Base-by-base conservation (phyloP, 2,797 vertebrate genomes). In the Eptatretus atami region DNA sequence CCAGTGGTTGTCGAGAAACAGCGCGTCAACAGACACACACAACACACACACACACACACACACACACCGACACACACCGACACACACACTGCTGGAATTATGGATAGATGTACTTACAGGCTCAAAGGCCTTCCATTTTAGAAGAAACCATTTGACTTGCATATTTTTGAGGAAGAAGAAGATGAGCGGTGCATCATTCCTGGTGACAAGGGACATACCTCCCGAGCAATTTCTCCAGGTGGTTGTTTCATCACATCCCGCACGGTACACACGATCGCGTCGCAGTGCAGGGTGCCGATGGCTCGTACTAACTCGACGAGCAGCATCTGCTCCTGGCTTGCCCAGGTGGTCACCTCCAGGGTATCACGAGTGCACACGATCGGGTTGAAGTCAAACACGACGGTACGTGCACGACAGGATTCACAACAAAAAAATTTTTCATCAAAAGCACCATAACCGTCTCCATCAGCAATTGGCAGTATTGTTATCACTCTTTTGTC, bases 171-270 rank as follows among this genome's bases (percentile, higher is more conserved):
- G 31, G 31, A 44, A 44, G 31, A 44, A 44, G 31, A 44, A 8
- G 4, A 31, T 31, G 31, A 44, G 31, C 31, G 6, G 31, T 8
- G 6, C 31, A 44, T 44, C 31, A 44, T 44, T 44, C 31, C 3
- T 44, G 31, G 31, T 8, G 31, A 44, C 31, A 44, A 44, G 6
- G 6, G 31, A 44, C 31, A 44, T 44, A 44, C 31, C 31, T 44
- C 31, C 31, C 31, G 31, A 44, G 31, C 31, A 44, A 44, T 44
- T 44, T 44, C 31, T 44, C 31, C 31, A 44, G 88, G 90, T 1
- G 92, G 92, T 71, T 98, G 92, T 71, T 94, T 96, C 69, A 98
- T 75, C 69, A 98, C 92, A 69, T 98, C 92, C 72, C 92, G 96
- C 64, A 98, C 92, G 1, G 88, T 98, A 70, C 90, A 86, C 72